Evolutionary conservation across 2,797 vertebrate species (phyloP).

Genomic region (Poecilia velifera): DNA sequence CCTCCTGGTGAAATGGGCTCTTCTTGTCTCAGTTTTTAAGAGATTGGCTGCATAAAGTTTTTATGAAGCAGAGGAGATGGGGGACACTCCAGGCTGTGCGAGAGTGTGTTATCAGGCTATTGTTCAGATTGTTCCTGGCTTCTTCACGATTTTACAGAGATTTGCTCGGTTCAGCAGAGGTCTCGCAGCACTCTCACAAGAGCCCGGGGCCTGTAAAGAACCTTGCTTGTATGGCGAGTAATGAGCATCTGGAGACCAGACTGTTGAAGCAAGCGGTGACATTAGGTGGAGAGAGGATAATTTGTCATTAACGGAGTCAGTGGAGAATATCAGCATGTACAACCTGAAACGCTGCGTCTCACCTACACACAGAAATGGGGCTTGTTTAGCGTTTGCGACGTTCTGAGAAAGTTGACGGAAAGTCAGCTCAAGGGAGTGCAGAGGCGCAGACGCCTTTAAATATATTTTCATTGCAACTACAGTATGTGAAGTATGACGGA

Average conservation of each 20-base stretch:
- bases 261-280: constrained; percentile 20
- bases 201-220: constrained; percentile 45
- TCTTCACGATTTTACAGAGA: constrained; percentile 44
- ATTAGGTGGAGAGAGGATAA: constrained; percentile 7
- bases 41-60: constrained; percentile 71
- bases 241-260: constrained; percentile 46
- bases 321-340: constrained; percentile 18
- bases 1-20: constrained; percentile 59
- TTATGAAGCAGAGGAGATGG: constrained; percentile 66
- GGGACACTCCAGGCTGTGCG: constrained; percentile 51
- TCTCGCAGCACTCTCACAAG: constrained; percentile 42
- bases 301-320: constrained; percentile 22
- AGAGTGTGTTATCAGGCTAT: constrained; percentile 55
- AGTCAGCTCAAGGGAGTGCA: neutral
- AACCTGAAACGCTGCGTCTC: neutral
- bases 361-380: neutral
- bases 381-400: neutral
- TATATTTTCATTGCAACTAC: neutral
- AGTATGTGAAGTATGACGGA: neutral
- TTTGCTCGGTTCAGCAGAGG: constrained; percentile 43
- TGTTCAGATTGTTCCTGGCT: constrained; percentile 58
- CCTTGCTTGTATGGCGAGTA: constrained; percentile 40
- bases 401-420: neutral
- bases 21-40: constrained; percentile 66
- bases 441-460: neutral